These are phyloP conservation scores for Tethya wilhelma DNA, from an alignment of 37 sponge, comb jelly and placozoan species.

Conservation along the genomic window DNA sequence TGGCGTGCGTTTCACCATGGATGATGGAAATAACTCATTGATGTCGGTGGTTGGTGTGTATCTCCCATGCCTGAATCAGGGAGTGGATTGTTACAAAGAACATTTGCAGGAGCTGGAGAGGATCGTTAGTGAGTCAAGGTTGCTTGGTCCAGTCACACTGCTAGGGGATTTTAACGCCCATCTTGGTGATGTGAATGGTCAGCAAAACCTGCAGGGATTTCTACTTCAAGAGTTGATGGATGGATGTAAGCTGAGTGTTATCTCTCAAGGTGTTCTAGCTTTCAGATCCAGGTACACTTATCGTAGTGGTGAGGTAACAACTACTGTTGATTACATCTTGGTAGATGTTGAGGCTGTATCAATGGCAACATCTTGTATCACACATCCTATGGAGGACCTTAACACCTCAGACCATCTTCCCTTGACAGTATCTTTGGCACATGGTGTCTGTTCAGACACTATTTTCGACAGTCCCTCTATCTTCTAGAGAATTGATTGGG, in stretches of 20 bases:
- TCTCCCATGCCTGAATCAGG: constrained; percentile 19
- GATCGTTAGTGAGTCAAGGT: constrained; percentile 6
- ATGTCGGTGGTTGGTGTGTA: constrained; percentile 14
- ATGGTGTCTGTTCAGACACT: not conserved
- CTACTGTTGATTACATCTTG: constrained; percentile 3
- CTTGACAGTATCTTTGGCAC: not conserved
- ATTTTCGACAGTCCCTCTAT: not conserved
- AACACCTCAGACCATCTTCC: too few species aligned
- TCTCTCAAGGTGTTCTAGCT: not conserved
- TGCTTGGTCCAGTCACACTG: constrained; percentile 11
- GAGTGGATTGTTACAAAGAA: constrained; percentile 7
- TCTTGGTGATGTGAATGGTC: not conserved
- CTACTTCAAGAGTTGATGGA: constrained; percentile 22
- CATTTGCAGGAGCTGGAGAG: constrained; percentile 18
- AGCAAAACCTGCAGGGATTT: constrained; percentile 5
- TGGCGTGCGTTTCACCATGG: not conserved
- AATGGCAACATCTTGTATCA: not conserved
- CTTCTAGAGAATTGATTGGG: too few species aligned
- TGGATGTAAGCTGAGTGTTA: not conserved
- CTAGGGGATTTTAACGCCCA: not conserved
- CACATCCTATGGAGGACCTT: not conserved
- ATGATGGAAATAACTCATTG: not conserved
- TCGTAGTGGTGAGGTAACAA: not conserved
- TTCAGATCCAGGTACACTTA: not conserved
- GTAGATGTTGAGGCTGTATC: constrained; percentile 13